Percentiles rank a stretch among this genome's conserved stretches.
These are phyloP conservation scores for Peromyscus maniculatus DNA, from an alignment of 2,113 vertebrate genomes.

Conservation along the genomic window DNA sequence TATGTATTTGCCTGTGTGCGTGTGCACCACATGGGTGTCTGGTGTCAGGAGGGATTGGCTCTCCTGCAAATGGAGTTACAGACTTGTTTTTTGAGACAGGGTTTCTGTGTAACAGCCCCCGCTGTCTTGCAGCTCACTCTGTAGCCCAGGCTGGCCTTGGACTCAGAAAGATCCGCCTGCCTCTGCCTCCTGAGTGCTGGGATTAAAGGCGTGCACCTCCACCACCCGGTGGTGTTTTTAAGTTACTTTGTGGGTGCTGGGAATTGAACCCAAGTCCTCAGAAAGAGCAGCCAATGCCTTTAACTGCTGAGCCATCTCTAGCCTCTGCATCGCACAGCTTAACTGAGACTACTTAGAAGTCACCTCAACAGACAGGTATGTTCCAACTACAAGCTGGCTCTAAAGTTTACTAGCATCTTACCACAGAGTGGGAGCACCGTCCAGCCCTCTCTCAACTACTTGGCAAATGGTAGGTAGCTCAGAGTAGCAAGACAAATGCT, in stretches of 20 bases:
- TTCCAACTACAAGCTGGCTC: not conserved
- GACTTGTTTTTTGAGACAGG: no score
- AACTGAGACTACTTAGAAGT: not conserved
- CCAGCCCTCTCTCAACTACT: not conserved
- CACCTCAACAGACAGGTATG: not conserved
- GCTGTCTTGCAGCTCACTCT: no score
- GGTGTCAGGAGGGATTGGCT: not conserved
- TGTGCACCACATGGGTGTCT: not conserved
- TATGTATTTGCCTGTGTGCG: not conserved
- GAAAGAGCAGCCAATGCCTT: not conserved
- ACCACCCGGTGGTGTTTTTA: not conserved
- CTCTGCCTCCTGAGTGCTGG: no score
- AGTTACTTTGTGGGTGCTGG: not conserved
- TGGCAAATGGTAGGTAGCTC: not conserved
- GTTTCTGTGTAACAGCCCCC: no score
- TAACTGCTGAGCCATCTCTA: not conserved
- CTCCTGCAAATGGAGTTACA: not conserved
- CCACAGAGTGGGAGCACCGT: not conserved
- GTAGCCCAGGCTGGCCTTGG: no score
- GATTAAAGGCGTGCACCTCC: no score
- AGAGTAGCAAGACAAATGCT: not conserved
- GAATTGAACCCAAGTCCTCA: not conserved
- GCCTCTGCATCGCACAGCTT: rapidly evolving
- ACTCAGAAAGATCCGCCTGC: no score
- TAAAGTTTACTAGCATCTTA: not conserved